These are phyloP conservation scores for Urocynchramus pylzowi DNA, from an alignment of 2,113 vertebrate genomes.

Conservation along the genomic window DNA sequence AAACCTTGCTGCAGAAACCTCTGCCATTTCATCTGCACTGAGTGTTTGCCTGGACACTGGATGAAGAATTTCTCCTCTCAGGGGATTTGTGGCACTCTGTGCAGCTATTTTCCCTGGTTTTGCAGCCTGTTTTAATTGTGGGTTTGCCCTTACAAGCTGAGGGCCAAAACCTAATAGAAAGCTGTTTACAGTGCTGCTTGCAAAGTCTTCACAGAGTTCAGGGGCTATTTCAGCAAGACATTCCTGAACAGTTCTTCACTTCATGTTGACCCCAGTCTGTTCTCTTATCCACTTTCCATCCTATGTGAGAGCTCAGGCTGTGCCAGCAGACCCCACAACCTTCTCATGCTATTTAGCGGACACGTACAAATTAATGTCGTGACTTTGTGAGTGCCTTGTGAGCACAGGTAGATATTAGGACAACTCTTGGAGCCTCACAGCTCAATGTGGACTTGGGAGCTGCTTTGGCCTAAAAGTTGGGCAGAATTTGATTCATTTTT, in stretches of 20 bases:
- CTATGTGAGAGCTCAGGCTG: neutral
- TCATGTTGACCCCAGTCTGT: neutral
- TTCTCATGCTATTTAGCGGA: neutral
- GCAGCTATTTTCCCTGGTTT: conserved; percentile 8
- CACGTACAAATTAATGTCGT: accelerated
- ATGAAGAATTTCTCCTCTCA: conserved; percentile 1
- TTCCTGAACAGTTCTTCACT: neutral
- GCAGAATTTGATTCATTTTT: neutral
- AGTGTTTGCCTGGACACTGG: neutral
- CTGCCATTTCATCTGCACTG: neutral
- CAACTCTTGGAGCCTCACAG: neutral
- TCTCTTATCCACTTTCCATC: neutral
- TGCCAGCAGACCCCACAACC: neutral
- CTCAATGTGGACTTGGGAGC: neutral
- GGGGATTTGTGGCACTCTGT: neutral
- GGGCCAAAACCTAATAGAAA: neutral
- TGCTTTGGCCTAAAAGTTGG: neutral
- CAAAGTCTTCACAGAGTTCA: neutral
- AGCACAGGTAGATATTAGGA: neutral
- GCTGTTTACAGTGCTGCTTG: neutral
- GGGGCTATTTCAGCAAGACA: neutral
- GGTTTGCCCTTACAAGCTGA: neutral
- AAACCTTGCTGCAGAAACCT: neutral
- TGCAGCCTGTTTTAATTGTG: neutral
- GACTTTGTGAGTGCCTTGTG: neutral